These are phyloP conservation scores for Euura saliciscinereae DNA, from an alignment of 1,140 invertebrate species.

Conservation along the genomic window DNA sequence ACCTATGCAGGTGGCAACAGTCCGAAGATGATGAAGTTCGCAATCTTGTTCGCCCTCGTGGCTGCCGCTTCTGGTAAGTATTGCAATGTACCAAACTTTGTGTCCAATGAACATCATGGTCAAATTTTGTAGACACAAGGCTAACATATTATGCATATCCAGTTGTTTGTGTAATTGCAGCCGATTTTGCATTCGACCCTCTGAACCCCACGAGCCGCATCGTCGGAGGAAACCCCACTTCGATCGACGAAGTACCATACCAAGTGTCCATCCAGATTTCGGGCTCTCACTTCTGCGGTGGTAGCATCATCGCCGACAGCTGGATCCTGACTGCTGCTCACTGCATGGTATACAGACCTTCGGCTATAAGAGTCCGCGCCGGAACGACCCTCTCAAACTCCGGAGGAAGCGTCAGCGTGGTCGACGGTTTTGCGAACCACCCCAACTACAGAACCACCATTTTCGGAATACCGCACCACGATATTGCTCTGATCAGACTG, in stretches of 20 bases:
- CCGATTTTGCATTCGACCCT: neutral
- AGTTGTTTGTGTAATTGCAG: neutral
- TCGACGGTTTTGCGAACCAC: slow-evolving; percentile 29
- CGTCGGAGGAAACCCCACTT: slow-evolving; percentile 63
- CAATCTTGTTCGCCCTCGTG: neutral
- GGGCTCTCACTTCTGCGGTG: slow-evolving; percentile 55
- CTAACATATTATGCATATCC: no score
- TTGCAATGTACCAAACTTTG: no score
- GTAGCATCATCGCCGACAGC: slow-evolving; percentile 52
- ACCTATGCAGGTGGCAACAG: neutral
- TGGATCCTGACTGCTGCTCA: slow-evolving; percentile 59
- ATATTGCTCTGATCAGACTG: slow-evolving; percentile 34
- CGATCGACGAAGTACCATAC: slow-evolving; percentile 49
- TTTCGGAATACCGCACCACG: slow-evolving; percentile 30
- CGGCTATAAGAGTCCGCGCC: neutral
- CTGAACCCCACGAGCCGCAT: slow-evolving; percentile 51
- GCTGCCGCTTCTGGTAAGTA: neutral
- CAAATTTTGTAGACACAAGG: no score
- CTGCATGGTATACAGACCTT: slow-evolving; percentile 38
- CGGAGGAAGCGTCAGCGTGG: neutral
- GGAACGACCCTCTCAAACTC: neutral
- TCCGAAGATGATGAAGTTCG: neutral
- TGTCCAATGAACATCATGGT: no score
- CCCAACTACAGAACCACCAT: slow-evolving; percentile 20
- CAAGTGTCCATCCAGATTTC: slow-evolving; percentile 37